Percentiles rank a stretch among this genome's conserved stretches.
Evolutionary conservation across 1,140 invertebrate genomes (phyloP).

Genomic region (Coboldia fuscipes): DNA sequence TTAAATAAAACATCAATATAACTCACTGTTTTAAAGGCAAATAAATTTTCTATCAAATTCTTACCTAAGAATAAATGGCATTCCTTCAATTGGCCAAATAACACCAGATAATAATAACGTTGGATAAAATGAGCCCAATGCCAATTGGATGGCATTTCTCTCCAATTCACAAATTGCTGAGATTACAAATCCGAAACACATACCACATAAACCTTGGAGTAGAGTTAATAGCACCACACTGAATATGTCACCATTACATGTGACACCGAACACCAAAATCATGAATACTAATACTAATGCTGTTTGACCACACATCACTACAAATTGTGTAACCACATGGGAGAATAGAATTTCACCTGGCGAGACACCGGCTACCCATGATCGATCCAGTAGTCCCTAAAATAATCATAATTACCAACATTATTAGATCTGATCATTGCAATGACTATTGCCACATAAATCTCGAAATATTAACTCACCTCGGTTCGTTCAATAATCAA

Average conservation of each 20-base stretch:
- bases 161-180: constrained; percentile 81
- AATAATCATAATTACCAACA: constrained; percentile 2
- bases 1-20: constrained; percentile 2
- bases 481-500: constrained; percentile 72
- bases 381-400: constrained; percentile 69
- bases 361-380: constrained; percentile 71
- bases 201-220: constrained; percentile 74
- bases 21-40: not conserved
- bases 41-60: not conserved
- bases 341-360: constrained; percentile 78
- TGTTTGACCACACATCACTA: constrained; percentile 84
- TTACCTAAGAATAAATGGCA: constrained; percentile 55
- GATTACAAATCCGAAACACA: constrained; percentile 89
- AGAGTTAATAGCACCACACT: constrained; percentile 70
- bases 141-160: constrained; percentile 81
- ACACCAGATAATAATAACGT: constrained; percentile 75
- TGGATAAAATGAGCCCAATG: constrained; percentile 86
- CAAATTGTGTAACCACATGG: constrained; percentile 80
- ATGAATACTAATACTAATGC: constrained; percentile 72
- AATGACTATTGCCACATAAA: constrained; percentile 4
- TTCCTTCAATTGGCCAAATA: constrained; percentile 75
- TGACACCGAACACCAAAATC: constrained; percentile 70
- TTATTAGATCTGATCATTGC: constrained; percentile 5
- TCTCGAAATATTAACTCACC: constrained; percentile 13
- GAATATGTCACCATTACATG: constrained; percentile 62